Base-by-base conservation (phyloP, 1,140 invertebrate genomes). In the Triops cancriformis region DNA sequence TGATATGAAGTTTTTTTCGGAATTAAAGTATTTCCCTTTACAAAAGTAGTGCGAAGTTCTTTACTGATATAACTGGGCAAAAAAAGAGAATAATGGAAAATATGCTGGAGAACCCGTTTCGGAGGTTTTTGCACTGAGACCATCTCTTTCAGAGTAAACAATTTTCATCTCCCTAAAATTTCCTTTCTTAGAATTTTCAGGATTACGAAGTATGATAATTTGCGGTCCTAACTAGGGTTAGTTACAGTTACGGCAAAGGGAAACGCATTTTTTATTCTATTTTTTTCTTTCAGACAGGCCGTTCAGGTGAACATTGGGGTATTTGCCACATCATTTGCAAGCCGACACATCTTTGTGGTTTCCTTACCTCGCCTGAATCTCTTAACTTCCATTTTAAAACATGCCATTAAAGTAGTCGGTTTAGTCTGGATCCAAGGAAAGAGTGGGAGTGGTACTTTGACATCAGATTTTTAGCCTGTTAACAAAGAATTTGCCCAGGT, bases 291-390 rank as follows among this genome's bases (percentile, higher is more conserved):
- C 14, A 9, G 14, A 11, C 51, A 64, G 51, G 51, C 51, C 51
- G 51, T 64, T 64, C 51, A 64, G 51, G n/a, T 64, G 51, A 64
- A 5, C 51, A 64, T 23, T 64, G 3, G 18, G 51, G 51, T 18
- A 64, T 64, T 64, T 64, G 51, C n/a, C 51, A 64, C 51, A 64
- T 64, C 51, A 64, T 64, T 64, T 64, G 51, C 51, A 64, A 64
- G 51, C 51, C 51, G 51, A 64, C 51, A 64, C 51, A 64, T 64
- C 51, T 64, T 64, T 64, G 51, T 64, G 51, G 51, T 64, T 64
- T 64, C 51, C 23, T 64, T 64, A 23, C 18, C 51, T 64, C 10
- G 51, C 51, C 51, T 7, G 51, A 9, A 64, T n/a, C n/a, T 64
- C 51, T 12, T 64, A 64, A 64, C 51, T 64, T 64, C n/a, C 51